Evolutionary conservation across 2,888 invertebrate species (phyloP).

Genomic region (Volucella bombylans): DNA sequence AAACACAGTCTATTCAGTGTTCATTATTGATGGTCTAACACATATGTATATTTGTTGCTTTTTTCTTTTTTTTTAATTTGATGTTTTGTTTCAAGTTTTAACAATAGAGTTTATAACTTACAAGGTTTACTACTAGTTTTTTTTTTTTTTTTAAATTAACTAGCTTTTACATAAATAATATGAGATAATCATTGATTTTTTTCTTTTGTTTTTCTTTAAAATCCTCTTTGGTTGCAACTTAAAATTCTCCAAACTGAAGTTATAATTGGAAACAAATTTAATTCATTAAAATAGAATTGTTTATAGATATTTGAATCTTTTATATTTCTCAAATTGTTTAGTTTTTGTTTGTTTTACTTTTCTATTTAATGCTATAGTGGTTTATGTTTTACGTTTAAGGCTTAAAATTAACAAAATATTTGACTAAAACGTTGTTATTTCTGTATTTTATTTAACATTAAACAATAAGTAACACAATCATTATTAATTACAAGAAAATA

Average conservation of each 20-base stretch:
- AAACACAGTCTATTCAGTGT: conserved; percentile 32
- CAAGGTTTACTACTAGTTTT: conserved; percentile 47
- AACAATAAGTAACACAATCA: conserved; percentile 37
- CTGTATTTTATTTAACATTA: conserved; percentile 22
- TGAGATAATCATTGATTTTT: conserved; percentile 42
- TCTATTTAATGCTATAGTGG: conserved; percentile 23
- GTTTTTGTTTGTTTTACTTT: conserved; percentile 10
- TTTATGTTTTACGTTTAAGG: conserved; percentile 19
- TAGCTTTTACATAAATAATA: conserved; percentile 43
- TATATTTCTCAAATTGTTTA: no score
- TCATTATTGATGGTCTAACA: conserved; percentile 48
- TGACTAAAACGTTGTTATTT: conserved; percentile 34
- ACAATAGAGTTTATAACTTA: conserved; percentile 67
- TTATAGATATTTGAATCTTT: no score
- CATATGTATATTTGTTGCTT: conserved; percentile 46
- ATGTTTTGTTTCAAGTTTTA: conserved; percentile 38
- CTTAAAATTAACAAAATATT: conserved; percentile 56
- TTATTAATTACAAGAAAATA: conserved; percentile 36
- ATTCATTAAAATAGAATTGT: conserved; percentile 31
- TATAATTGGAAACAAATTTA: conserved; percentile 34
- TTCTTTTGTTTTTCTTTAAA: conserved; percentile 17
- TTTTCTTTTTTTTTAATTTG: background rate
- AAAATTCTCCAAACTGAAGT: conserved; percentile 26
- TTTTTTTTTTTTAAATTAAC: background rate
- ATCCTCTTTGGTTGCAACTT: conserved; percentile 57